phyloP scores from a whole-genome alignment of 1,140 invertebrate species.

The Drosophila azteca region DNA sequence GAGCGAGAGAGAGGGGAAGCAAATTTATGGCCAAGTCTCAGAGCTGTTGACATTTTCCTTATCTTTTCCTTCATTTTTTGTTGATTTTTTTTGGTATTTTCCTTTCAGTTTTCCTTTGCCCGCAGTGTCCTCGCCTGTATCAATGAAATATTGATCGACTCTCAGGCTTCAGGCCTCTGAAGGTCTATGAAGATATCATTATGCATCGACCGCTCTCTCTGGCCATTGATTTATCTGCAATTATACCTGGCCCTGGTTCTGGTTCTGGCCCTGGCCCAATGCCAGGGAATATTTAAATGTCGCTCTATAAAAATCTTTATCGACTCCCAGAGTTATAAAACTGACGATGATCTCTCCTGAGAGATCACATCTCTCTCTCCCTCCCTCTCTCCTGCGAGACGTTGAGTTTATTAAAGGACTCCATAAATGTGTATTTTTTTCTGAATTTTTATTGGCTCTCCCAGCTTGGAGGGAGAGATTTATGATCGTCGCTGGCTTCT shows the following conservation, averaged over 20 bases:
- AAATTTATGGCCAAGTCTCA: conserved; percentile 68
- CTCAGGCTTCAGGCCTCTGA: not conserved
- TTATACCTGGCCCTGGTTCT: conserved; percentile 24
- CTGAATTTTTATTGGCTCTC: conserved; percentile 34
- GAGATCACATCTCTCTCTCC: not conserved
- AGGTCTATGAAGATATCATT: conserved; percentile 72
- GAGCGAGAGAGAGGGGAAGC: conserved; percentile 20
- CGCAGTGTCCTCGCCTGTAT: conserved; percentile 54
- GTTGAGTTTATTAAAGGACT: conserved; percentile 74
- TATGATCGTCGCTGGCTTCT: conserved; percentile 23
- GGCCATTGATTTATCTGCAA: conserved; percentile 69
- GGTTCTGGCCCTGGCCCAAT: conserved; percentile 18
- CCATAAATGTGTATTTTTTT: conserved; percentile 55
- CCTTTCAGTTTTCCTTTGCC: conserved; percentile 41
- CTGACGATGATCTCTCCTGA: conserved; percentile 23
- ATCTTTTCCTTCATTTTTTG: conserved; percentile 27
- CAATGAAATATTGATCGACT: conserved; percentile 77
- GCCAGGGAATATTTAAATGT: conserved; percentile 63
- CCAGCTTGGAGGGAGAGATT: conserved; percentile 23
- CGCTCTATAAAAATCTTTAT: conserved; percentile 69
- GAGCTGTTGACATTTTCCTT: conserved; percentile 76
- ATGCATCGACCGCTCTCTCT: conserved; percentile 49
- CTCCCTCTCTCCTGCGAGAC: not conserved
- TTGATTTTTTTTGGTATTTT: conserved; percentile 21
- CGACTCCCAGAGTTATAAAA: conserved; percentile 41